phyloP scores from a whole-genome alignment of 2,888 invertebrate species.

The Muschampia plurimacula region DNA sequence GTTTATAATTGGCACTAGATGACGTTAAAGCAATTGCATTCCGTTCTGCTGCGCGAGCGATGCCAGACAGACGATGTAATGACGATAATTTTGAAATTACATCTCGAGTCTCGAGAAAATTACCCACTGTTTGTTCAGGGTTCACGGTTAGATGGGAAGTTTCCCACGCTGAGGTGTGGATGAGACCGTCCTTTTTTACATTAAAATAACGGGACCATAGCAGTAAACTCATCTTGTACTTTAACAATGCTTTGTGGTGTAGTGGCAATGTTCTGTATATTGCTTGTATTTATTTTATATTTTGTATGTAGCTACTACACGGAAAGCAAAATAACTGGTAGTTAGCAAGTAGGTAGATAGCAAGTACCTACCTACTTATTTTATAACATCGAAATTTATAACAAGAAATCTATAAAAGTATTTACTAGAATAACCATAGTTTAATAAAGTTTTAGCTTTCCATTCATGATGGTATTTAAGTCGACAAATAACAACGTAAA shows the following conservation, averaged over 20 bases:
- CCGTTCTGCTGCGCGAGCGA: conserved; percentile 27
- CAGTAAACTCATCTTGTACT: conserved; percentile 5
- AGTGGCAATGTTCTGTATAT: background rate
- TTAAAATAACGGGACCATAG: conserved; percentile 45
- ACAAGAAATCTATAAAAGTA: no score
- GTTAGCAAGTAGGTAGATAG: no score
- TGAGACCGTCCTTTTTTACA: conserved; percentile 27
- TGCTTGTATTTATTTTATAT: background rate
- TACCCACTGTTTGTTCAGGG: conserved; percentile 42
- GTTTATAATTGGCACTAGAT: conserved; percentile 40
- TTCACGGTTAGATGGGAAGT: conserved; percentile 50
- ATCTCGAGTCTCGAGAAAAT: conserved; percentile 48
- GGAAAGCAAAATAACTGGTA: background rate
- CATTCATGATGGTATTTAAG: no score
- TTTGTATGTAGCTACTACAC: background rate
- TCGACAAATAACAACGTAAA: no score
- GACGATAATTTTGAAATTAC: conserved; percentile 50
- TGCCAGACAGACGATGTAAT: conserved; percentile 33
- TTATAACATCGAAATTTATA: background rate
- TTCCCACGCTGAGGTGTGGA: conserved; percentile 48
- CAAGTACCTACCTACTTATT: background rate
- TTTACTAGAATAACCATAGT: no score
- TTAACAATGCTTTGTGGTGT: background rate
- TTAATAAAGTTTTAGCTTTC: no score
- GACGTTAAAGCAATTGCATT: conserved; percentile 44